A percentile compares a stretch with the other conserved stretches of the same genome.
Evolutionary conservation across 2,888 invertebrate species (phyloP).

Genomic region (Lithophane semibrunnea): DNA sequence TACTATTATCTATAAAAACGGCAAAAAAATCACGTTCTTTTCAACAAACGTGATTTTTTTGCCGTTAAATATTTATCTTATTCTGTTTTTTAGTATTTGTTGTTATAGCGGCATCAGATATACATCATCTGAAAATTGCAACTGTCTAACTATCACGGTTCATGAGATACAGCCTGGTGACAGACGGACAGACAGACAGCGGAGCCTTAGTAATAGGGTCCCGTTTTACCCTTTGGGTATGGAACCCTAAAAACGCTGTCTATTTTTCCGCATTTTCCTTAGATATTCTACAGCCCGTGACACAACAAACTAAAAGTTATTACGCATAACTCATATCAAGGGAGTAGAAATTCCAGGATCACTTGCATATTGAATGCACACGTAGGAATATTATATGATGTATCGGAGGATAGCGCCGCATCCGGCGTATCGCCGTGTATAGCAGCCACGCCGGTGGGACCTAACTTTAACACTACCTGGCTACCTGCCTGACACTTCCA

Average conservation of each 20-base stretch:
- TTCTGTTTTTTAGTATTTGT: no score
- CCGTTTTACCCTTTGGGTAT: no score
- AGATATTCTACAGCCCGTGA: conserved; percentile 12
- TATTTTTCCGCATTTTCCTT: not conserved
- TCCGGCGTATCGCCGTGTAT: conserved; percentile 28
- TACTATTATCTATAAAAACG: no score
- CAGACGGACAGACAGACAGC: no score
- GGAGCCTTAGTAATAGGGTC: no score
- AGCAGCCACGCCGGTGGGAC: conserved; percentile 29
- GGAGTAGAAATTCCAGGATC: conserved; percentile 9
- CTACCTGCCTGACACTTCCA: conserved; percentile 2
- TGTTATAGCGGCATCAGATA: no score
- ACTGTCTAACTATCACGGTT: no score
- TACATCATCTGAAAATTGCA: no score
- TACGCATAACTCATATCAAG: conserved; percentile 27
- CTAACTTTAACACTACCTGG: conserved; percentile 16
- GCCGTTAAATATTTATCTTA: no score
- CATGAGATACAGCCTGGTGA: no score
- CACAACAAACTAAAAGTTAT: conserved; percentile 33
- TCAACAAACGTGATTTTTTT: no score
- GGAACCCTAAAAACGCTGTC: not conserved
- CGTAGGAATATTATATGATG: conserved; percentile 37
- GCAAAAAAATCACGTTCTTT: no score
- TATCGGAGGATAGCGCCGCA: conserved; percentile 21
- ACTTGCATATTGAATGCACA: conserved; percentile 31